Conservation (phyloP, 2,797 vertebrate species). For the Acrossocheilus wenchowensis region DNA sequence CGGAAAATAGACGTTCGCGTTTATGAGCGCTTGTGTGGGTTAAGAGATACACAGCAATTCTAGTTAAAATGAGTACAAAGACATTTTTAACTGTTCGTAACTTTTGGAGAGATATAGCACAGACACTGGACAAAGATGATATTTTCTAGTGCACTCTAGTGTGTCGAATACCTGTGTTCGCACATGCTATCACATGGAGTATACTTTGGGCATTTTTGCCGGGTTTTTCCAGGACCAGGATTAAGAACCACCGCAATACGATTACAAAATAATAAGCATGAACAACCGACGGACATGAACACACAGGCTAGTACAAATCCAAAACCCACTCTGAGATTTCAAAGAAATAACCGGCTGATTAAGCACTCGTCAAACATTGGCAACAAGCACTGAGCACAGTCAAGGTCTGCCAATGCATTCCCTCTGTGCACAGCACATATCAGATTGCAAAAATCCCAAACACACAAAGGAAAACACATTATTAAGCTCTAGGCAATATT, state of each 20-base stretch:
- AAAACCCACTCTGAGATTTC: conserved; percentile 41
- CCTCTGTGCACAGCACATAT: not conserved
- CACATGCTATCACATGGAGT: not conserved
- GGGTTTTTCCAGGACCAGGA: conserved; percentile 9
- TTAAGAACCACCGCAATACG: not conserved
- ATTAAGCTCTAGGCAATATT: conserved; percentile 3
- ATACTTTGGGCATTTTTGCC: not conserved
- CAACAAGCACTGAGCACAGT: not conserved
- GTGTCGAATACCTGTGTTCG: too few species aligned
- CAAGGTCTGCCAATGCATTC: conserved; percentile 32
- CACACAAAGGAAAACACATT: not conserved
- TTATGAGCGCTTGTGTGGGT: not conserved
- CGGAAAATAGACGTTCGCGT: not conserved
- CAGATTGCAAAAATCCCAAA: not conserved
- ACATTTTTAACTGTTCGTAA: not conserved
- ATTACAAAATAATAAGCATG: not conserved
- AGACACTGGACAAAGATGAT: not conserved
- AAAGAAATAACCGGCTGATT: conserved; percentile 50
- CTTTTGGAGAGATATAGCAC: not conserved
- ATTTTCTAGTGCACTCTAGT: not conserved
- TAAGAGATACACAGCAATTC: not conserved
- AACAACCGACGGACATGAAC: not conserved
- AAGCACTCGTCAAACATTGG: conserved; percentile 26
- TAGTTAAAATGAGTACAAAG: not conserved
- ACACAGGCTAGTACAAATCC: conserved; percentile 22